Evolutionary conservation across 2,797 vertebrate genomes (phyloP).

Genomic region (Pipistrellus pipistrellus): DNA sequence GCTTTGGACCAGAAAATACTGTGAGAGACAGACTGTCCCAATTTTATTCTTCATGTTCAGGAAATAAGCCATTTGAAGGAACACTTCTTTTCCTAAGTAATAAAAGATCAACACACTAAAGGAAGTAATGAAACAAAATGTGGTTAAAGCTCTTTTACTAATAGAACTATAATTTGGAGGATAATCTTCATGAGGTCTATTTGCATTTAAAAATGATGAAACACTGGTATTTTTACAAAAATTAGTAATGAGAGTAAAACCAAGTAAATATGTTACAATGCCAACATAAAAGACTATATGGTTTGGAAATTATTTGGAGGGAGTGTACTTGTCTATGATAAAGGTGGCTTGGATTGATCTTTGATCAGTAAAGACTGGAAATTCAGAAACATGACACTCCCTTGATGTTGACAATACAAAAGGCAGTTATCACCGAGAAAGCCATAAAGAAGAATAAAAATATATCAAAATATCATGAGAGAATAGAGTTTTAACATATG

Average conservation of each 20-base stretch:
- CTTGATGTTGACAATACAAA: not conserved
- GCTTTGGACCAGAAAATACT: constrained; percentile 79
- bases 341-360: not conserved
- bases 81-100: constrained; percentile 40
- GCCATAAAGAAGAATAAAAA: not conserved
- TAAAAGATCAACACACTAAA: constrained; percentile 27
- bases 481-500: accelerated
- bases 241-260: not conserved
- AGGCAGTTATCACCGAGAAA: not conserved
- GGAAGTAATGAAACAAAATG: not conserved
- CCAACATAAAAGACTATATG: not conserved
- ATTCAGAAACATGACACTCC: not conserved
- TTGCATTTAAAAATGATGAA: constrained; percentile 41
- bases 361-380: not conserved
- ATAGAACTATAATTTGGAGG: not conserved
- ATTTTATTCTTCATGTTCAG: constrained; percentile 70
- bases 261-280: not conserved
- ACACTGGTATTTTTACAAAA: not conserved
- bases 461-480: not conserved
- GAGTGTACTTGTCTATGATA: not conserved
- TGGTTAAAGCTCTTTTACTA: not conserved
- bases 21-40: constrained; percentile 80
- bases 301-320: not conserved
- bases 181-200: not conserved
- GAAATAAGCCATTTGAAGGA: constrained; percentile 81